These are phyloP conservation scores for Albula glossodonta DNA, from an alignment of 2,113 vertebrate species.

Conservation along the genomic window DNA sequence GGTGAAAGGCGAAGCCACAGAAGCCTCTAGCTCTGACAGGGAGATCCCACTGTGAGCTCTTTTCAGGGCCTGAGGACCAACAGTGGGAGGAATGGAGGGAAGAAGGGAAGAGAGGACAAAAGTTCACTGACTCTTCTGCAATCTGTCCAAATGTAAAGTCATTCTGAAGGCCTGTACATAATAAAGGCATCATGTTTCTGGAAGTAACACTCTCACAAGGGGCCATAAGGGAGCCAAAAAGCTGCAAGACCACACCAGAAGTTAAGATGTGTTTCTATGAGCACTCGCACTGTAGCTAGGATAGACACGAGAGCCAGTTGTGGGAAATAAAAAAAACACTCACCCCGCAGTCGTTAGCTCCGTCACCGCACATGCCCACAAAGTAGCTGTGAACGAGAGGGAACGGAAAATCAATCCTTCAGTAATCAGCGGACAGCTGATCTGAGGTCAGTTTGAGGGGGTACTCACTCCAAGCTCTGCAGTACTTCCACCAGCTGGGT, in stretches of 20 bases:
- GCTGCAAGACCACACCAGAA: neutral
- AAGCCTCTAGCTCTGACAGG: constrained; percentile 94
- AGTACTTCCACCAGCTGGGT: constrained; percentile 92
- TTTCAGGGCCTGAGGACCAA: constrained; percentile 82
- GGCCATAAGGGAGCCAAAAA: no score
- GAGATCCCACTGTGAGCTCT: constrained; percentile 94
- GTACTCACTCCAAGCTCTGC: constrained; percentile 94
- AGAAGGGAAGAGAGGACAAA: neutral
- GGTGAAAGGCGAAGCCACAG: constrained; percentile 96
- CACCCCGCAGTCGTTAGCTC: constrained; percentile 97
- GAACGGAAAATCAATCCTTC: neutral
- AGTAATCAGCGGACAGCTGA: neutral
- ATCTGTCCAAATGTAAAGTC: no score
- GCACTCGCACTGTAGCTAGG: neutral
- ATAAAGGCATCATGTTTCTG: no score
- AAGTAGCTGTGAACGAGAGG: constrained; percentile 79
- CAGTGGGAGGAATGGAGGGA: neutral
- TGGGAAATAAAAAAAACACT: constrained; percentile 50
- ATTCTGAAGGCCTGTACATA: no score
- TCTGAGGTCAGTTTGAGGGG: neutral
- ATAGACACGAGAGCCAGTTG: neutral
- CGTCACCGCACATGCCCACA: constrained; percentile 97
- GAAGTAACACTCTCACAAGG: no score
- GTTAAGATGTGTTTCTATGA: constrained; percentile 7
- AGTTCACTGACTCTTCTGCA: neutral